Percentiles rank a stretch among this genome's conserved stretches.
Evolutionary conservation across 2,888 invertebrate genomes (phyloP).

Genomic region (Elegia similella): DNA sequence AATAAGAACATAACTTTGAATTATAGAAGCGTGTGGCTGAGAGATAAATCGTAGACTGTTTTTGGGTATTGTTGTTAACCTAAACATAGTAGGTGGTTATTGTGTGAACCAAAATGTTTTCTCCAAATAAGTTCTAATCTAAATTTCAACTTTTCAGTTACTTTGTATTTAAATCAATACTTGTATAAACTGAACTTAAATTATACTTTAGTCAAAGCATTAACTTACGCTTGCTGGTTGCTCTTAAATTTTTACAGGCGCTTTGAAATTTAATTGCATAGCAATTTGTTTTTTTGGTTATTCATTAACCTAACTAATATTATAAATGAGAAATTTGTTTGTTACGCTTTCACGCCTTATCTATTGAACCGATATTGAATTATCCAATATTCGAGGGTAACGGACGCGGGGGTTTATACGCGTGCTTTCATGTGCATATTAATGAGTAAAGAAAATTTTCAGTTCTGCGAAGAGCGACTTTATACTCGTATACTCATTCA

Average conservation of each 20-base stretch:
- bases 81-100: too few relatives aligned
- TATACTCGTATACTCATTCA: too few relatives aligned
- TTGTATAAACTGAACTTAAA: not conserved
- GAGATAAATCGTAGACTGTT: not conserved
- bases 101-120: not conserved
- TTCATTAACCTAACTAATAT: too few relatives aligned
- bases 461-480: too few relatives aligned
- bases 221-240: not conserved
- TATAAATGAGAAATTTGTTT: too few relatives aligned
- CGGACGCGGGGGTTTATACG: too few relatives aligned
- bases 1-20: constrained; percentile 4
- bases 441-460: too few relatives aligned
- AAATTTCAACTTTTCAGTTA: not conserved
- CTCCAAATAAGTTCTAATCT: not conserved
- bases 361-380: too few relatives aligned
- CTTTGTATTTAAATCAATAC: not conserved
- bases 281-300: too few relatives aligned
- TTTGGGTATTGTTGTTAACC: not conserved
- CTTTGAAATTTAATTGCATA: not conserved
- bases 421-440: too few relatives aligned
- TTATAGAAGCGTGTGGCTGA: not conserved
- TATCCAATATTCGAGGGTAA: too few relatives aligned
- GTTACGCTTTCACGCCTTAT: too few relatives aligned
- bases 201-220: not conserved
- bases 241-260: not conserved